Evolutionary conservation across 2,888 invertebrate species (phyloP).

Genomic region (Plebejus anna): DNA sequence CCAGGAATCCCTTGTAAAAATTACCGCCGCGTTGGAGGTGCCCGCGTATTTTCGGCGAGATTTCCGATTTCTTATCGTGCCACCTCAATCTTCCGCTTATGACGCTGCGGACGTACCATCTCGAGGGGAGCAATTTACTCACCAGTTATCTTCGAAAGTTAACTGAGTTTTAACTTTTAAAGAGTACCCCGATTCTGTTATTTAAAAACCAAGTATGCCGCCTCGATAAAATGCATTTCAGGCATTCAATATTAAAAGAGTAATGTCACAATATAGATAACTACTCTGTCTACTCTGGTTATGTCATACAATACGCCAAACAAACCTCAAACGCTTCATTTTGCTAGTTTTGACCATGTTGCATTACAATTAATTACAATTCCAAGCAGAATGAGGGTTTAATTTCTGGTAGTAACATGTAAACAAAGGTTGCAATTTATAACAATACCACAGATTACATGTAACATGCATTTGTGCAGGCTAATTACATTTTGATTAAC

Average conservation of each 20-base stretch:
- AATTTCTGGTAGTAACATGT: not conserved
- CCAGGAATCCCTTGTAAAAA: conserved; percentile 71
- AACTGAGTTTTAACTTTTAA: conserved; percentile 49
- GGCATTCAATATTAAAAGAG: too few relatives aligned
- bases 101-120: conserved; percentile 46
- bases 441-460: not conserved
- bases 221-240: too few relatives aligned
- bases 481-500: not conserved
- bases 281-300: too few relatives aligned
- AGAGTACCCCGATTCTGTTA: not conserved
- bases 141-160: conserved; percentile 50
- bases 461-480: not conserved
- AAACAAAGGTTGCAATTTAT: not conserved
- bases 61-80: conserved; percentile 74
- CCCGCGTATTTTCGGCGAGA: conserved; percentile 72
- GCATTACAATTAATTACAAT: too few relatives aligned
- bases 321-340: too few relatives aligned
- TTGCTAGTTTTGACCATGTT: too few relatives aligned
- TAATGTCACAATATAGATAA: too few relatives aligned
- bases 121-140: conserved; percentile 56
- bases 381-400: not conserved
- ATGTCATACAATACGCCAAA: too few relatives aligned
- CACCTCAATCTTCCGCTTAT: conserved; percentile 75
- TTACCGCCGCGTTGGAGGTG: conserved; percentile 72
- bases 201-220: not conserved